Evolutionary conservation across 2,113 vertebrate genomes (phyloP).

Genomic region (Prolemur simus): DNA sequence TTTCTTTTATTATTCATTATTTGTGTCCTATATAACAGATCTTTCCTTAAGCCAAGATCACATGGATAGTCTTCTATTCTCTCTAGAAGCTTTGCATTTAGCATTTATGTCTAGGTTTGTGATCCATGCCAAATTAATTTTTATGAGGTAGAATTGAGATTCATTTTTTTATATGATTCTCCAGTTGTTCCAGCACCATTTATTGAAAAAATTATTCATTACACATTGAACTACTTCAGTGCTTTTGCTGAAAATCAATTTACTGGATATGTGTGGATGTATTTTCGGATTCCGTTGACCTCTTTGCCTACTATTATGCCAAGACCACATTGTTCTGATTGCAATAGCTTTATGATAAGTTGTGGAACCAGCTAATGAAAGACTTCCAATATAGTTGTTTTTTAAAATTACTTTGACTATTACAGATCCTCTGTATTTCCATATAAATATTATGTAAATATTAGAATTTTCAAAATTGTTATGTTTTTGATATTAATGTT

Average conservation of each 20-base stretch:
- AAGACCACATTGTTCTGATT: background rate
- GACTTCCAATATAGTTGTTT: background rate
- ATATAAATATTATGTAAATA: background rate
- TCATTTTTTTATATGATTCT: background rate
- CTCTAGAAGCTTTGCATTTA: background rate
- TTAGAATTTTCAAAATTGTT: background rate
- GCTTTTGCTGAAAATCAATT: background rate
- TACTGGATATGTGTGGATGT: background rate
- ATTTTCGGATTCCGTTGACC: background rate
- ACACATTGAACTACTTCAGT: background rate
- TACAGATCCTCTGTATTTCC: background rate
- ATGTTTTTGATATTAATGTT: background rate
- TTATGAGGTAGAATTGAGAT: background rate
- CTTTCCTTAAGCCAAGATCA: background rate
- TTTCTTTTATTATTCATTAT: background rate
- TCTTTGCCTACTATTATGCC: background rate
- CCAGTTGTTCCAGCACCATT: background rate
- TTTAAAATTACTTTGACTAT: background rate
- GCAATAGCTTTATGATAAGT: background rate
- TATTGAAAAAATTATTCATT: background rate
- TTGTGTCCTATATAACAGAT: background rate
- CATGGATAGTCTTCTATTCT: background rate
- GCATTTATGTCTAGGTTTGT: background rate
- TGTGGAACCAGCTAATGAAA: background rate
- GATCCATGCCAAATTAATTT: background rate